phyloP scores from a whole-genome alignment of 2,888 invertebrate species.

The Seira musarum region DNA sequence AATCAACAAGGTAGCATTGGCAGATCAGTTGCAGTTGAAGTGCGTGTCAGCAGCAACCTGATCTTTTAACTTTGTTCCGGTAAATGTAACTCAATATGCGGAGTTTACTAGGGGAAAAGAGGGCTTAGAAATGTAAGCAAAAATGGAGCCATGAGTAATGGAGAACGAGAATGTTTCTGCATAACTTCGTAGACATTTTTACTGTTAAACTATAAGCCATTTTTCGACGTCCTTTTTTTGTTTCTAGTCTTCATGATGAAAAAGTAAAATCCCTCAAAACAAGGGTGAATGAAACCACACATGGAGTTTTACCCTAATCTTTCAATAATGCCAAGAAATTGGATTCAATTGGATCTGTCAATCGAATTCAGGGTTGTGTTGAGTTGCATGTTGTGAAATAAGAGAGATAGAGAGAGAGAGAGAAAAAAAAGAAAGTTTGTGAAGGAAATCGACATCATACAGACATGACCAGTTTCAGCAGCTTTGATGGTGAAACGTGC shows the following conservation, averaged over 20 bases:
- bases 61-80: slow-evolving; percentile 24
- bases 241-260: background rate
- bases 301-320: slow-evolving; percentile 63
- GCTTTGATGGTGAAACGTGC: background rate
- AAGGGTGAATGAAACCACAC: slow-evolving; percentile 56
- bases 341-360: slow-evolving; percentile 69
- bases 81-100: slow-evolving; percentile 27
- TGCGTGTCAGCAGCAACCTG: slow-evolving; percentile 52
- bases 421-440: too few relatives aligned
- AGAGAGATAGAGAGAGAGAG: too few relatives aligned
- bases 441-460: too few relatives aligned
- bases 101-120: slow-evolving; percentile 21
- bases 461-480: too few relatives aligned
- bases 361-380: slow-evolving; percentile 56
- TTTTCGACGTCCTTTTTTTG: background rate
- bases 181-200: background rate
- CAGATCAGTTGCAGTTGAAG: slow-evolving; percentile 58
- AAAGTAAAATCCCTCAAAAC: slow-evolving; percentile 41
- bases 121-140: slow-evolving; percentile 32
- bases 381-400: too few relatives aligned
- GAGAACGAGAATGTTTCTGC: too few relatives aligned
- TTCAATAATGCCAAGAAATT: slow-evolving; percentile 66
- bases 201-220: background rate
- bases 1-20: background rate
- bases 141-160: too few relatives aligned